Evolutionary conservation across 2,113 vertebrate species (phyloP).

Genomic region (Carassius carassius): DNA sequence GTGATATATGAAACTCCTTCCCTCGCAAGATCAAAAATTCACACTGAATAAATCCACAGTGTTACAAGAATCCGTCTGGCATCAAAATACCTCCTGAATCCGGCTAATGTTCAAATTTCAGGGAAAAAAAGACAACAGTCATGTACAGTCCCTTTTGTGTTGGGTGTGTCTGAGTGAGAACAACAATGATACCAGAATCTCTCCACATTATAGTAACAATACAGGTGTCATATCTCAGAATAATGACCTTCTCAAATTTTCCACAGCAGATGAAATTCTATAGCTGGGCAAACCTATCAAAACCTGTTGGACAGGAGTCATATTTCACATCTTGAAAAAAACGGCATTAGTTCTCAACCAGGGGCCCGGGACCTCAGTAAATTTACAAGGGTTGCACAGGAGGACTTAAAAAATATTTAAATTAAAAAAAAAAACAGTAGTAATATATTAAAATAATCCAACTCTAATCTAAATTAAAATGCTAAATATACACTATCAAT

Average conservation of each 20-base stretch:
- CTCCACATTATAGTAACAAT: not conserved
- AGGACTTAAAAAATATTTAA: no score
- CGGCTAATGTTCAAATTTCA: not conserved
- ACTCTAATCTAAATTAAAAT: no score
- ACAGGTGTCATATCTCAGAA: not conserved
- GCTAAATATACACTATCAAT: no score
- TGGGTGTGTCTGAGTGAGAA: not conserved
- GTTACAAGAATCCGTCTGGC: not conserved
- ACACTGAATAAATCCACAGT: not conserved
- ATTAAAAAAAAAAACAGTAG: no score
- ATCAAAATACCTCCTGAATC: not conserved
- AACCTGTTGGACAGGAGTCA: not conserved
- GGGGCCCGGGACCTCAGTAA: no score
- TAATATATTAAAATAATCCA: no score
- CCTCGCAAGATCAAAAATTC: not conserved
- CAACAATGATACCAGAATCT: not conserved
- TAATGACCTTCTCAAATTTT: conserved; percentile 17
- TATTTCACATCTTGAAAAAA: not conserved
- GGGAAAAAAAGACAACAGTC: not conserved
- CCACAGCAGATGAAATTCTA: not conserved
- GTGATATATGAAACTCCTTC: conserved; percentile 6
- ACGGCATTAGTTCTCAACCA: not conserved
- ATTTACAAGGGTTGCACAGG: no score
- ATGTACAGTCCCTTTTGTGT: not conserved
- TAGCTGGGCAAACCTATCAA: not conserved